phyloP scores from a whole-genome alignment of 35 echinoderm and acorn worm species.

The Heliocidaris tuberculata region DNA sequence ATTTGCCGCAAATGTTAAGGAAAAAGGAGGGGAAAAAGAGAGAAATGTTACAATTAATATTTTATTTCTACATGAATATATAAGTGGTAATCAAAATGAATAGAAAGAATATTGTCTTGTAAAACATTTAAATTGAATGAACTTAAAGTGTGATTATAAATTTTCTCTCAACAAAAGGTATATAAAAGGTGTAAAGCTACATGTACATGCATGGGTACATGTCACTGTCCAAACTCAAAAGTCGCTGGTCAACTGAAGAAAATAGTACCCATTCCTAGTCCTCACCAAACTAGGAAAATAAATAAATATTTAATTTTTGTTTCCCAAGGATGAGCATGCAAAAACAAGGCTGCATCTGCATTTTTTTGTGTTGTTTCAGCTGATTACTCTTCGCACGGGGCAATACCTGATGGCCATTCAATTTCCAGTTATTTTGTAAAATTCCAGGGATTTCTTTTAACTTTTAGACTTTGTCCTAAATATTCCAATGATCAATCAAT shows the following conservation, averaged over 20 bases:
- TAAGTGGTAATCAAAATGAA: not conserved
- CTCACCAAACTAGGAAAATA: not conserved
- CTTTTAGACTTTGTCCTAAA: no score
- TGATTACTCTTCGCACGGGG: not conserved
- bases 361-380: not conserved
- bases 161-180: not conserved
- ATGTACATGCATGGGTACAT: not conserved
- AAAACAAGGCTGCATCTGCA: not conserved
- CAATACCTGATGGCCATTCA: no score
- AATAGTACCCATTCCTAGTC: not conserved
- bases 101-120: not conserved
- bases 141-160: not conserved
- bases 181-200: not conserved
- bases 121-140: not conserved
- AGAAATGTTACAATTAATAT: slow-evolving; percentile 5
- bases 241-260: not conserved
- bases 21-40: not conserved
- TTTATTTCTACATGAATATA: not conserved
- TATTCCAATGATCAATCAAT: no score
- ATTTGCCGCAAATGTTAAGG: not conserved
- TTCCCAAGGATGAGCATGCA: no score
- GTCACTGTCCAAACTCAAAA: not conserved
- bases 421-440: not conserved
- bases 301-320: not conserved
- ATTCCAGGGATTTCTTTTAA: not conserved